Percentiles rank a stretch among this genome's conserved stretches.
Conservation (phyloP, 2,797 vertebrate genomes). For the Neosilurus mollespiculum region DNA sequence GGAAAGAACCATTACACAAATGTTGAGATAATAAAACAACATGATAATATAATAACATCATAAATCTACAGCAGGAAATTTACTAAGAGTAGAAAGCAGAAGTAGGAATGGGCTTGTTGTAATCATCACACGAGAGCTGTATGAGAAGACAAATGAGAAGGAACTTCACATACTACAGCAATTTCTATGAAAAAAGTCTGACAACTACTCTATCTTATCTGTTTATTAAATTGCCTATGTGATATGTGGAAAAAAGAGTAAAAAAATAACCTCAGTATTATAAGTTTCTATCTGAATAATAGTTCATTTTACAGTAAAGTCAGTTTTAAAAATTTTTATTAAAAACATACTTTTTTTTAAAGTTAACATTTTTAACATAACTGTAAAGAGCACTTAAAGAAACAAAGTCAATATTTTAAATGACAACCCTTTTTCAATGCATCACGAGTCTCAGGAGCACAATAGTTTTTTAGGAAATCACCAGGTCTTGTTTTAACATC, state of each 20-base stretch:
- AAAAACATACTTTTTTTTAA: too few species aligned
- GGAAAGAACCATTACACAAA: neutral
- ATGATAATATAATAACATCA: neutral
- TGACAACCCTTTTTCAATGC: too few species aligned
- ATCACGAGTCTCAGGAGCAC: too few species aligned
- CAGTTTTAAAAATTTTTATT: neutral
- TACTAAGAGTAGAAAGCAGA: neutral
- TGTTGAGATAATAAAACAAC: neutral
- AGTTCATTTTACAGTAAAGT: neutral
- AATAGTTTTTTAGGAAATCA: too few species aligned
- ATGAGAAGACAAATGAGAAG: neutral
- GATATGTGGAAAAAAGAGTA: neutral
- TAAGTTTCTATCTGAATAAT: neutral
- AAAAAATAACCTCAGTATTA: neutral
- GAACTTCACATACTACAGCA: neutral
- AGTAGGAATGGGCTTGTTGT: neutral
- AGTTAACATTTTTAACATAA: neutral
- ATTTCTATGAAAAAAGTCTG: neutral
- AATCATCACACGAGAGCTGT: neutral
- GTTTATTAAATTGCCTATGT: neutral
- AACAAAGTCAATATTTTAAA: too few species aligned
- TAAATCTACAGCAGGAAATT: neutral
- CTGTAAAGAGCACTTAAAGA: neutral
- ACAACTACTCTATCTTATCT: neutral
- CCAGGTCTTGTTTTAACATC: too few species aligned